Conservation (phyloP, 2,113 vertebrate species). For the Arizona elegans region DNA sequence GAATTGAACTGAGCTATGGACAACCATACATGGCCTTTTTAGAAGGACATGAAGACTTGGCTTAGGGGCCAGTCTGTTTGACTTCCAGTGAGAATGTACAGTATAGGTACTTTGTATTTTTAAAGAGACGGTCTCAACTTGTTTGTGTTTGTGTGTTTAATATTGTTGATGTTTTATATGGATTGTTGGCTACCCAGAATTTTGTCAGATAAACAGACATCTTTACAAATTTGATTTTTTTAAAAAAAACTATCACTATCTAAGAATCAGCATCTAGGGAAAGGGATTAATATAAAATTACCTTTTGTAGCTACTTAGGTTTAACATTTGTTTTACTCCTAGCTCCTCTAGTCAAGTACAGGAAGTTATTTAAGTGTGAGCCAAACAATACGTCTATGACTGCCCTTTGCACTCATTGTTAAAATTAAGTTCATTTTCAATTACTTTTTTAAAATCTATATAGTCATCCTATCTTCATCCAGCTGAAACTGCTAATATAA, state of each 20-base stretch:
- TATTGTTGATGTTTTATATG: neutral
- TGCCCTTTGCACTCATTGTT: constrained; percentile 2
- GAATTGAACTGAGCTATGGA: neutral
- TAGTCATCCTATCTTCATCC: neutral
- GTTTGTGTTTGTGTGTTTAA: neutral
- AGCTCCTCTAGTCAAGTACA: neutral
- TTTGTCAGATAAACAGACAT: neutral
- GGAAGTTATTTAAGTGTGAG: constrained; percentile 13
- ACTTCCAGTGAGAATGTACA: neutral
- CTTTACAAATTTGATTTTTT: neutral
- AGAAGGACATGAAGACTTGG: neutral
- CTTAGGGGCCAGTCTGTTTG: neutral
- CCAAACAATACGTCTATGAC: constrained; percentile 1
- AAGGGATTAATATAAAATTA: neutral
- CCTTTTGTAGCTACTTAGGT: neutral
- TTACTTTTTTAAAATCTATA: neutral
- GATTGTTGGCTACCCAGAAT: neutral
- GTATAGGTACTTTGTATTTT: neutral
- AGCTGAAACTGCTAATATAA: constrained; percentile 21
- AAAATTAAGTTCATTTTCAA: constrained; percentile 6
- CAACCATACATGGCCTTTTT: neutral
- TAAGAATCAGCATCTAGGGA: neutral
- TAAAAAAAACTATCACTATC: neutral
- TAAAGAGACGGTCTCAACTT: neutral
- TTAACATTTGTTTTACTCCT: neutral